Base-by-base conservation (phyloP, 1,140 invertebrate species). In the Lamellibrachia luymesi region DNA sequence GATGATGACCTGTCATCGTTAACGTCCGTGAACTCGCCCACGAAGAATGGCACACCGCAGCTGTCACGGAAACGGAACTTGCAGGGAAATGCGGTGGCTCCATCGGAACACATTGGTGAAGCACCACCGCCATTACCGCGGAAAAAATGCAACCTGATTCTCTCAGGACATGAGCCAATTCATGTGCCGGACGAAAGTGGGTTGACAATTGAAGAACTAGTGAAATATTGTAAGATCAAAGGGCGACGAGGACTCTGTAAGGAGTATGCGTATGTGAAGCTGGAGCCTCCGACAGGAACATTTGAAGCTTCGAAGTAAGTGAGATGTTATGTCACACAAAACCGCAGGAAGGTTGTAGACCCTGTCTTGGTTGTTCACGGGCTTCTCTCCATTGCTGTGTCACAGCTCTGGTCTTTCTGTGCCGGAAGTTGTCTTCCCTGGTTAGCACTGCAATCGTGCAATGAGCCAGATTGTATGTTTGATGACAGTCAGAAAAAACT, bases 231-330 rank as follows among this genome's bases (percentile, higher is more conserved):
- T 6, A 97, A 97, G 91, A 97, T 97, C 51, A 97, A 97, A 91
- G 98, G 98, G 64, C 97, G 98, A 56, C 97, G 97, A 92, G 98
- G 98, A 2, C 97, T 99, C 96, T 97, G 96, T 97, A 97, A 96
- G 93, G 98, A 99, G 96, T 97, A 97, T 95, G 97, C 97, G 27
- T 98, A 98, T 94, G 98, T 99, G 93, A 97, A 98, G 95, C 97
- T 97, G 93, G 97, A 98, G 95, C 97, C 98, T 93, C 98, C 98
- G 22, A 97, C 97, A 93, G 98, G 98, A 93, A 98, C 98, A 80
- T 97, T 97, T 94, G 95, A 95, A 92, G 94, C 94, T 56, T 96
- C 96, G 80, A 96, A 96, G 96, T 97, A 95, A 95, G 94, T 93
- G 50, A 50, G 50, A 1, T 91, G 38, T 91, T 27, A 38, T 92